These are phyloP conservation scores for Uropsilus gracilis DNA, from an alignment of 2,113 vertebrate genomes.

Conservation along the genomic window DNA sequence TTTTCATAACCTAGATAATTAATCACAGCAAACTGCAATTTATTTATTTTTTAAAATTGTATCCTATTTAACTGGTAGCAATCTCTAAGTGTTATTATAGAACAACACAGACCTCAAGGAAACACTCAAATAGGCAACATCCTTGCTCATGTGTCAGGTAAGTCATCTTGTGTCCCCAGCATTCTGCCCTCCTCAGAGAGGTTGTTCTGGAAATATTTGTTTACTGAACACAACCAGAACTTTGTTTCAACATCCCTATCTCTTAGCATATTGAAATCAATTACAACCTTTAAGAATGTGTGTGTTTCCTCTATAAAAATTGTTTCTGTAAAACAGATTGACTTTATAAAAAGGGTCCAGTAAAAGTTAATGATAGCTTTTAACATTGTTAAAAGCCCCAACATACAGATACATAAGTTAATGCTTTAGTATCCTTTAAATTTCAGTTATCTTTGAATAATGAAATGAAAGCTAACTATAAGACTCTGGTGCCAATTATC, in stretches of 20 bases:
- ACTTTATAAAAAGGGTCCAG: not conserved
- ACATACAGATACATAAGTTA: not conserved
- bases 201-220: not conserved
- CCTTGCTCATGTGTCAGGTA: not conserved
- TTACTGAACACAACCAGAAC: not conserved
- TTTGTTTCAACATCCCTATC: not conserved
- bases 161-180: not conserved
- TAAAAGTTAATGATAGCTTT: slow-evolving; percentile 19
- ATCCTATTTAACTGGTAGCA: not conserved
- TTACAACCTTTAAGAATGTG: not conserved
- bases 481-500: not conserved
- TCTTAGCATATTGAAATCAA: not conserved
- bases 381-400: not conserved
- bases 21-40: no score
- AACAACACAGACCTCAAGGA: not conserved
- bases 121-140: not conserved
- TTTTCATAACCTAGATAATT: no score
- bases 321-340: slow-evolving; percentile 12
- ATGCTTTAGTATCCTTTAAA: slow-evolving; percentile 6
- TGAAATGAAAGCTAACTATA: not conserved
- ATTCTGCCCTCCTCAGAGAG: not conserved
- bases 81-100: not conserved
- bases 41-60: no score
- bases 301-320: slow-evolving; percentile 8
- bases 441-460: slow-evolving; percentile 4